Conservation (phyloP, 2,888 invertebrate genomes). For the Notocelia uddmanniana region DNA sequence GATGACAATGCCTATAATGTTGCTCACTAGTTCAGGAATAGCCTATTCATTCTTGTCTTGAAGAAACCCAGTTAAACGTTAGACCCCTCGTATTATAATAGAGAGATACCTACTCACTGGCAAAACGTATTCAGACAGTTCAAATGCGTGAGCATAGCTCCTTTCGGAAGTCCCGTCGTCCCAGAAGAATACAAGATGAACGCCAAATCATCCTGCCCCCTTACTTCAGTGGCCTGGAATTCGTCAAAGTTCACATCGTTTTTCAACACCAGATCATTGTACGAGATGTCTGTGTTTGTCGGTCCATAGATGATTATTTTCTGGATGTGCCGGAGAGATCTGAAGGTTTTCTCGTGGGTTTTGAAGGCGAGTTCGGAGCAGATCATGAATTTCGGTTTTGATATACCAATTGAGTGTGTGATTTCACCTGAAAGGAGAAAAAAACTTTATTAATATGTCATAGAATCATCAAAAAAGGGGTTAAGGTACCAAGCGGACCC, state of each 20-base stretch:
- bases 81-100: too few relatives aligned
- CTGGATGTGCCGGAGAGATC: conserved; percentile 60
- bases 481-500: too few relatives aligned
- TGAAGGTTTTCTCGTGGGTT: conserved; percentile 61
- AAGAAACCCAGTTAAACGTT: too few relatives aligned
- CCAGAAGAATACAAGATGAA: conserved; percentile 63
- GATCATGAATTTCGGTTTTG: conserved; percentile 88
- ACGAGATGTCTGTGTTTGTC: conserved; percentile 19
- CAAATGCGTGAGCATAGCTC: conserved; percentile 50
- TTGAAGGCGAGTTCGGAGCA: conserved; percentile 83
- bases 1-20: too few relatives aligned
- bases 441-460: too few relatives aligned
- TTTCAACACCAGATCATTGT: conserved; percentile 53
- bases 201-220: conserved; percentile 65
- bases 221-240: conserved; percentile 77
- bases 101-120: conserved; percentile 30
- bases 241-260: conserved; percentile 57
- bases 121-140: conserved; percentile 43
- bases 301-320: conserved; percentile 55
- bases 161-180: conserved; percentile 52
- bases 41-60: too few relatives aligned
- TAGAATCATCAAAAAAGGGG: too few relatives aligned
- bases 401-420: conserved; percentile 87
- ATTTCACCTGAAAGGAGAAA: conserved; percentile 84
- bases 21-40: too few relatives aligned